Evolutionary conservation across 2,113 vertebrate genomes (phyloP), one percentile per base, ranked within the genome.

Genomic region (Paracanthobrama guichenoti): DNA sequence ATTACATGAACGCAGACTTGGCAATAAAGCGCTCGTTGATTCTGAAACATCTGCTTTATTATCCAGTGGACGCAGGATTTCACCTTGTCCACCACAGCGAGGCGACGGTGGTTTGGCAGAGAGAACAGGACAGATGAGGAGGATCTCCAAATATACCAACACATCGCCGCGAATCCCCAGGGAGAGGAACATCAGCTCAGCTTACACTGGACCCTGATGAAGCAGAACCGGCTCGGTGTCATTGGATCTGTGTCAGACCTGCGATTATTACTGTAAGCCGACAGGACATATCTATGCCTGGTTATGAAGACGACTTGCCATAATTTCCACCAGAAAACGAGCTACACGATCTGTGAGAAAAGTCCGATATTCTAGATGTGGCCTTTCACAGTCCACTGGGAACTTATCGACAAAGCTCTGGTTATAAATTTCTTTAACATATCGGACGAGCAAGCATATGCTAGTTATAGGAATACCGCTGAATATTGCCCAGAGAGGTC

Each of bases 381-480:
- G 26, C n/a, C 22, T 44, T 62, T 50, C 2, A 0, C 20, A 20
- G 14, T 67, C 62, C 44, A n/a, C 79, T 69, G 12, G 79, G 77
- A 82, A 59, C 59, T 46, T 77, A 86, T 88, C 69, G 84, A 85
- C 84, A 82, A 75, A 62, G 66, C 64, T 35, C 16, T 50, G 72
- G 66, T 92, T 89, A 92, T 90, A 88, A 92, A 93, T 93, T 93
- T 93, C 87, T 93, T 93, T 93, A 93, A 92, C 88, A 80, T 91
- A 91, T 93, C 89, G 64, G 89, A 87, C 84, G 59, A 86, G 89
- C 89, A 87, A 89, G 90, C 93, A 94, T 94, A 93, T 94, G 93
- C 87, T 88, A 87, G 92, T 92, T 93, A 95, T 94, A 93, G 91
- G 92, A 94, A 94, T 92, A 92, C 92, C 92, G 92, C 91, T 92